Conservation (phyloP, 2,113 vertebrate genomes). For the Grammomys surdaster region DNA sequence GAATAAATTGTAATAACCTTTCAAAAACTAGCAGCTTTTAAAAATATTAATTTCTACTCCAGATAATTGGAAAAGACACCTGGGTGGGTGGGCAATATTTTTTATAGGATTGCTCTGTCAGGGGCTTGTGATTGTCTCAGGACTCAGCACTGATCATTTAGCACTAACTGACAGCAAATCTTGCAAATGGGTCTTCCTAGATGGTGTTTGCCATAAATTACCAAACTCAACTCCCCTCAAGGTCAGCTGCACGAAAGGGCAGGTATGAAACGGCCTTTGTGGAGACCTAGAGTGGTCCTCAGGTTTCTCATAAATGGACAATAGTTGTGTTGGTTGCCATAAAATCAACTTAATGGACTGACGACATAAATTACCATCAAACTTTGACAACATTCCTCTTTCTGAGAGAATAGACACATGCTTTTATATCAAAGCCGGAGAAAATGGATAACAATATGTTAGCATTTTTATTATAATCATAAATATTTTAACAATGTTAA, state of each 20-base stretch:
- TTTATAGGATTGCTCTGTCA: slow-evolving; percentile 93
- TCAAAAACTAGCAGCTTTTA: slow-evolving; percentile 94
- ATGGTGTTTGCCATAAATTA: slow-evolving; percentile 93
- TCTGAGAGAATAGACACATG: slow-evolving; percentile 75
- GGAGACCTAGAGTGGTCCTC: slow-evolving; percentile 73
- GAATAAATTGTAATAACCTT: slow-evolving; percentile 94
- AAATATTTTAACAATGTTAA: slow-evolving; percentile 79
- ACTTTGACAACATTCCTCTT: slow-evolving; percentile 77
- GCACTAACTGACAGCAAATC: slow-evolving; percentile 94
- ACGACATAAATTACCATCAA: slow-evolving; percentile 85
- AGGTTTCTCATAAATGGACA: slow-evolving; percentile 76
- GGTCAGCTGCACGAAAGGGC: slow-evolving; percentile 89
- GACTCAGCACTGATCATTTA: slow-evolving; percentile 90
- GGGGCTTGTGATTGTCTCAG: slow-evolving; percentile 91
- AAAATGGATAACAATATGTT: slow-evolving; percentile 74
- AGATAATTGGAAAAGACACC: slow-evolving; percentile 95
- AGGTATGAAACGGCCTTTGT: slow-evolving; percentile 86
- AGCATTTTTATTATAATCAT: neutral
- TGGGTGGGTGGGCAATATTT: slow-evolving; percentile 91
- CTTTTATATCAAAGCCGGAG: slow-evolving; percentile 70
- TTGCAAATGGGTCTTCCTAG: slow-evolving; percentile 93
- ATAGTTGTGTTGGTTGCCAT: slow-evolving; percentile 78
- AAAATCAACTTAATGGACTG: slow-evolving; percentile 86
- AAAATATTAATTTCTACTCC: slow-evolving; percentile 95
- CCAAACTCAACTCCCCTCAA: slow-evolving; percentile 89